Base-by-base conservation (phyloP, 53 echinoderm and acorn worm genomes). In the Paracentrotus lividus region DNA sequence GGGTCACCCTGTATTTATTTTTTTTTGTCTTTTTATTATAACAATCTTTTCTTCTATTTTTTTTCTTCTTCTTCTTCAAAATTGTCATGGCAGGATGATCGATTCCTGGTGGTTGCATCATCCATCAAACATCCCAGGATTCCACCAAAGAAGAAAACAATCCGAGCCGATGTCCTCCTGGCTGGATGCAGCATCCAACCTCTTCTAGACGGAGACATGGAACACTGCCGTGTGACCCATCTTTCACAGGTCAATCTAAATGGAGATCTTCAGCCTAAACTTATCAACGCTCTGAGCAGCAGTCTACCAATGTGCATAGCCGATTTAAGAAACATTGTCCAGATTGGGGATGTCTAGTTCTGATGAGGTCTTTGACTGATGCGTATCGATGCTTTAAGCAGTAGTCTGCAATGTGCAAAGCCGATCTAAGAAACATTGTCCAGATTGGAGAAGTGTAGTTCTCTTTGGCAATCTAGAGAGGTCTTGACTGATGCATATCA, bases 121-220 rank as follows among this genome's bases (percentile, higher is more conserved):
- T 96, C 95, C 32, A 94, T 95, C 1, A 75, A 89, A 49, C 96
- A 95, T 55, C 94, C 96, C 13, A 77, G 86, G 84, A 94, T 77
- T 56, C 94, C 96, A 34, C 43, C 93, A 32, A 95, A 42, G 68
- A 92, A 94, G 58, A 75, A 88, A 9, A 54, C 93, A 23, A 53
- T 93, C 67, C 56, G 90, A 49, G 90, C 92, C 84, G 93, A 96
- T 93, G 93, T 96, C 3, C 72, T 94, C 14, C 93, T 93, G 49
- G 95, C 94, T 87, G 97, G 97, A 21, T 85, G 94, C 68, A 94
- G 95, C 55, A 85, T 97, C 90, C 95, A 97, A 32, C 88, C 97
- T 6, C 27, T 96, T 7, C 85, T 20, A 5, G 85, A 92, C 10
- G 90, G 66, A 57, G 90, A 75, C 85, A 96, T 93, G 61, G 96